Evolutionary conservation across 2,888 invertebrate genomes (phyloP).

Genomic region (Unio pictorum): DNA sequence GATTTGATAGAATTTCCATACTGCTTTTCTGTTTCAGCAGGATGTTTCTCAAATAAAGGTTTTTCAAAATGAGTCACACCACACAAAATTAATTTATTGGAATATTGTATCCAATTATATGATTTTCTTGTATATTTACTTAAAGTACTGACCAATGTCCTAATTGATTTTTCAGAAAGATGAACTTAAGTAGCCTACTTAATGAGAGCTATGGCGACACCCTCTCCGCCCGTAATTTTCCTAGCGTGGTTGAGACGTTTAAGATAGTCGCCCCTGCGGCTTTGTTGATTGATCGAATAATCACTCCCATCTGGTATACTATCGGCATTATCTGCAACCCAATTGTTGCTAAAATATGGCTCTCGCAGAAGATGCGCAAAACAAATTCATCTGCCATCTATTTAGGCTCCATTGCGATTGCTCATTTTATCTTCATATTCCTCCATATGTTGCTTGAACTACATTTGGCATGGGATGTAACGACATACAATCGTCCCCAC

Average conservation of each 20-base stretch:
- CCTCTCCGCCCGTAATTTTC: slow-evolving; percentile 1
- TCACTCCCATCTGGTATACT: slow-evolving; percentile 67
- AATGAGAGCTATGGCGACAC: slow-evolving; percentile 8
- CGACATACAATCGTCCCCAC: slow-evolving; percentile 48
- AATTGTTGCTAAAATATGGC: slow-evolving; percentile 67
- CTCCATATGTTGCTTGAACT: slow-evolving; percentile 66
- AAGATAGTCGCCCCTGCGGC: slow-evolving; percentile 48
- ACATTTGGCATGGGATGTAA: slow-evolving; percentile 65
- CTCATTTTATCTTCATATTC: slow-evolving; percentile 62
- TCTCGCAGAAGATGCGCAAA: slow-evolving; percentile 58
- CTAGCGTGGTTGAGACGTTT: slow-evolving; percentile 26
- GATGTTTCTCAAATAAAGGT: no score
- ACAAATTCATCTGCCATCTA: slow-evolving; percentile 70
- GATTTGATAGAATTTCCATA: no score
- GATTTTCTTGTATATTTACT: no score
- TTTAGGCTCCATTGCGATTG: slow-evolving; percentile 65
- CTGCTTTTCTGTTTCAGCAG: no score
- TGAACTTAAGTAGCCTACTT: slow-evolving; percentile 1
- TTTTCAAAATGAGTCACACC: no score
- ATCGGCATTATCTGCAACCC: slow-evolving; percentile 68
- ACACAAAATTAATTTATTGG: no score
- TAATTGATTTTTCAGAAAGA: neutral
- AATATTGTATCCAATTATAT: no score
- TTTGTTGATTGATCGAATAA: slow-evolving; percentile 58
- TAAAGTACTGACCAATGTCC: no score